These are phyloP conservation scores for Diachasmimorpha longicaudata DNA, from an alignment of 1,140 invertebrate genomes.

Conservation along the genomic window DNA sequence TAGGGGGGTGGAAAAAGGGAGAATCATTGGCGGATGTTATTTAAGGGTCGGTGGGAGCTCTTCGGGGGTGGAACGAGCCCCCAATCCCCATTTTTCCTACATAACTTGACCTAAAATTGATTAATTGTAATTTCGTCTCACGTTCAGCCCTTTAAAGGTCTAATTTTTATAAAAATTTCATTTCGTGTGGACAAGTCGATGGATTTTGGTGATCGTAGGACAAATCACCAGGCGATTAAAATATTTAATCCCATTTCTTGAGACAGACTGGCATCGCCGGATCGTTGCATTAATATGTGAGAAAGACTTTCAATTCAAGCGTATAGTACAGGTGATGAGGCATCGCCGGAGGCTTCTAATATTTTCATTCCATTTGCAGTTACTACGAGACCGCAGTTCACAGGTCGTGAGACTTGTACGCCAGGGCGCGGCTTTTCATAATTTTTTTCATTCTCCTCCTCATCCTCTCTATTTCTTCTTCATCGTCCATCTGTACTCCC, in stretches of 20 bases:
- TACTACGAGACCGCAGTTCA: constrained; percentile 60
- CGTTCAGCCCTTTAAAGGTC: no score
- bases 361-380: constrained; percentile 60
- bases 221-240: no score
- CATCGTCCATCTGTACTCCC: background rate
- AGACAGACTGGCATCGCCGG: background rate
- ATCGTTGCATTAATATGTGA: constrained; percentile 1
- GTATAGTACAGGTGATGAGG: constrained; percentile 16
- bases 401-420: constrained; percentile 53
- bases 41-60: no score
- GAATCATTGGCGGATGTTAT: no score
- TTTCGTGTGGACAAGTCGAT: no score
- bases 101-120: no score
- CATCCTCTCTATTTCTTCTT: background rate
- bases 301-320: constrained; percentile 19
- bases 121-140: no score
- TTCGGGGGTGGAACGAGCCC: no score
- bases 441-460: background rate
- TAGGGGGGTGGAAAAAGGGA: no score
- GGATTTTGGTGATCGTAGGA: no score
- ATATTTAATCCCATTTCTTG: background rate
- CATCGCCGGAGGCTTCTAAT: constrained; percentile 27
- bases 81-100: no score
- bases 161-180: no score
- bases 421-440: constrained; percentile 23